Evolutionary conservation across 1,140 invertebrate genomes (phyloP).

Genomic region (Ladona fulva): DNA sequence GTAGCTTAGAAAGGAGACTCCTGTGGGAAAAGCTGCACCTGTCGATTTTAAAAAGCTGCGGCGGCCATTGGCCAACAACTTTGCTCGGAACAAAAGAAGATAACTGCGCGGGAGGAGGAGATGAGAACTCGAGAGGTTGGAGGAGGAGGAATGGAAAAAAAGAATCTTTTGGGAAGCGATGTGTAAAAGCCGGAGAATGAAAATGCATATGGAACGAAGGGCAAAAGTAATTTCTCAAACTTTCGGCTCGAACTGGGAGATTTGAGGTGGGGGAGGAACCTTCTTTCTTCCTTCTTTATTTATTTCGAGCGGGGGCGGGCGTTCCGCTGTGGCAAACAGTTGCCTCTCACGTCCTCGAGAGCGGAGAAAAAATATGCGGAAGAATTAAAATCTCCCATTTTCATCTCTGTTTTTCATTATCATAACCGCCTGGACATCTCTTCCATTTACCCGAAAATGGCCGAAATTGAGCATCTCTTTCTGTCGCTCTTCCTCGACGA

Average conservation of each 20-base stretch:
- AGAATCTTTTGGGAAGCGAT: neutral
- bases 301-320: too few relatives aligned
- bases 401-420: too few relatives aligned
- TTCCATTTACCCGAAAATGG: too few relatives aligned
- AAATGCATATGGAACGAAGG: slow-evolving; percentile 4
- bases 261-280: too few relatives aligned
- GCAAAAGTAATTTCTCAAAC: slow-evolving; percentile 8
- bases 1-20: neutral
- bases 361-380: too few relatives aligned
- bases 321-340: too few relatives aligned
- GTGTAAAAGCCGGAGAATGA: neutral
- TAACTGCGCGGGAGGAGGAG: neutral
- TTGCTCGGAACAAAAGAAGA: neutral
- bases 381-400: too few relatives aligned
- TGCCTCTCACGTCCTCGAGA: too few relatives aligned
- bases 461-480: too few relatives aligned
- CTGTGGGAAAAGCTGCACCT: neutral
- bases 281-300: too few relatives aligned
- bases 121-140: neutral
- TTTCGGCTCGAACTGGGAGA: neutral
- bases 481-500: too few relatives aligned
- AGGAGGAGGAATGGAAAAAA: neutral
- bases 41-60: neutral
- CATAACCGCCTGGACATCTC: too few relatives aligned
- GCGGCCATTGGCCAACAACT: slow-evolving; percentile 1